A percentile compares a stretch with the other conserved stretches of the same genome.
These are phyloP conservation scores for Kobus ellipsiprymnus DNA, from an alignment of 2,113 vertebrate species.

Conservation along the genomic window DNA sequence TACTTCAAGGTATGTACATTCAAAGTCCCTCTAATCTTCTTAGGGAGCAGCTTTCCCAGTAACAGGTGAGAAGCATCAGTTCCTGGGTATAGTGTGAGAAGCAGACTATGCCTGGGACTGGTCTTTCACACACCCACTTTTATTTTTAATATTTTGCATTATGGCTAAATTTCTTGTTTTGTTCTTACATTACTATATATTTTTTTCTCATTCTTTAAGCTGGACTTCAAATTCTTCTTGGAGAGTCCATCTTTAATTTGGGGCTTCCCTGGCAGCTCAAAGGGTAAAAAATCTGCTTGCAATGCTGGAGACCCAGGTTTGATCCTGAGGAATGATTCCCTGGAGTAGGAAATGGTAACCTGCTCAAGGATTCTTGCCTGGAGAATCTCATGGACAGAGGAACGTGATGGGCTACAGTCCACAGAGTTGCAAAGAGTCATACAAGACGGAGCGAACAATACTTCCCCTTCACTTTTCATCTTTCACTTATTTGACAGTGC, in stretches of 20 bases:
- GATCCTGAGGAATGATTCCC: neutral
- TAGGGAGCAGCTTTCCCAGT: neutral
- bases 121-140: neutral
- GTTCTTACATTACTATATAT: neutral
- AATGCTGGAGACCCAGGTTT: neutral
- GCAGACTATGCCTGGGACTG: neutral
- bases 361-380: neutral
- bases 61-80: neutral
- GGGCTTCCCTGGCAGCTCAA: neutral
- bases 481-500: neutral
- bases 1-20: neutral
- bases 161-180: neutral
- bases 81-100: neutral
- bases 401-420: neutral
- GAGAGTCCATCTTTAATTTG: neutral
- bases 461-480: neutral
- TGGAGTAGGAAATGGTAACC: neutral
- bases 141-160: neutral
- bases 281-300: neutral
- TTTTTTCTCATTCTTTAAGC: neutral
- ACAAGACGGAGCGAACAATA: rapidly evolving
- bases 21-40: neutral
- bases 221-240: neutral
- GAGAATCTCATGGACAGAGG: neutral
- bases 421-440: neutral